Conservation (phyloP, 1,140 invertebrate species). For the Sinella curviseta region DNA sequence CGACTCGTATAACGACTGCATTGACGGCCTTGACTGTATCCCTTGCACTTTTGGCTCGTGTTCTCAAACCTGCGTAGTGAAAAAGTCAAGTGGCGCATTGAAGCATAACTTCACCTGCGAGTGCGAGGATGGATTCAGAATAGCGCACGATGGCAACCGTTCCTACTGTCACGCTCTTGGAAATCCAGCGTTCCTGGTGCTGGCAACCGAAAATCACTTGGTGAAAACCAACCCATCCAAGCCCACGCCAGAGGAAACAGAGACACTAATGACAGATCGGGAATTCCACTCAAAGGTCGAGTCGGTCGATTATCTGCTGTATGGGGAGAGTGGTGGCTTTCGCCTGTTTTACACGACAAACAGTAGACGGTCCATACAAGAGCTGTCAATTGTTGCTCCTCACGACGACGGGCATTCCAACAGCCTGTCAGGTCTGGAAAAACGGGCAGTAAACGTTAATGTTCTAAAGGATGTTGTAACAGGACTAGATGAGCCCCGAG, state of each 20-base stretch:
- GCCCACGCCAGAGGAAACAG: background rate
- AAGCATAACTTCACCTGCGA: slow-evolving; percentile 64
- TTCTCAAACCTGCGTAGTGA: slow-evolving; percentile 72
- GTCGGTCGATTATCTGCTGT: slow-evolving; percentile 57
- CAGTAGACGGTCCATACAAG: slow-evolving; percentile 38
- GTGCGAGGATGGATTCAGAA: slow-evolving; percentile 65
- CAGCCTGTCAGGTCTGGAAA: slow-evolving; percentile 23
- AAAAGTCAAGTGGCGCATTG: slow-evolving; percentile 54
- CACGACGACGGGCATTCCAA: slow-evolving; percentile 3
- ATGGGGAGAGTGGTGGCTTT: slow-evolving; percentile 27
- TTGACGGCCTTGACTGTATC: slow-evolving; percentile 60
- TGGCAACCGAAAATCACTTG: slow-evolving; percentile 67
- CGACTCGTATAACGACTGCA: slow-evolving; percentile 66
- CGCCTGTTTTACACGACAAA: slow-evolving; percentile 43
- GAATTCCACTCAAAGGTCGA: slow-evolving; percentile 57
- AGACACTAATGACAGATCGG: slow-evolving; percentile 30
- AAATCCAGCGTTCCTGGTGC: slow-evolving; percentile 61
- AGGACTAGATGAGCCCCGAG: slow-evolving; percentile 65
- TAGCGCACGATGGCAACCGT: background rate
- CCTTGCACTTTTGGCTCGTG: slow-evolving; percentile 68
- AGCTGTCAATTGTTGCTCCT: background rate
- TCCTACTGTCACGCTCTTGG: slow-evolving; percentile 49
- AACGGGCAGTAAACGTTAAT: background rate
- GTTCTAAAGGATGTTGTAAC: slow-evolving; percentile 24
- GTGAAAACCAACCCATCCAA: slow-evolving; percentile 60